Evolutionary conservation across 2,888 invertebrate genomes (phyloP).

Genomic region (Stictocephala bisonia): DNA sequence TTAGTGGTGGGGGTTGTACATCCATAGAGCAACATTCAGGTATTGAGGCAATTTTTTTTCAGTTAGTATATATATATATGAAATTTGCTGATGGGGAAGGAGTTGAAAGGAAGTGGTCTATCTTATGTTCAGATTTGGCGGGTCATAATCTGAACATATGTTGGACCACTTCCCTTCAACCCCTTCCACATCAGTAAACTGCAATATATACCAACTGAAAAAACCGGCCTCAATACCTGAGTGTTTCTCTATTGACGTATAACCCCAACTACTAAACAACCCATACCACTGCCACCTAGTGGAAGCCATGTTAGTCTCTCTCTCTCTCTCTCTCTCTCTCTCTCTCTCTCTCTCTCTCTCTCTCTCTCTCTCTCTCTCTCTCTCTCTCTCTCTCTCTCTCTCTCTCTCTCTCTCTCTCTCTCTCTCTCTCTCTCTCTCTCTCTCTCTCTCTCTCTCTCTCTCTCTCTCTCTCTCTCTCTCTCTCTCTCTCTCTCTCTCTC

Average conservation of each 20-base stretch:
- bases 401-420: constrained; percentile 8
- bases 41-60: no score
- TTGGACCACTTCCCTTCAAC: no score
- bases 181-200: constrained; percentile 7
- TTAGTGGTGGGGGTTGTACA: no score
- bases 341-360: constrained; percentile 48
- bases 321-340: constrained; percentile 37
- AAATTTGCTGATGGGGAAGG: no score
- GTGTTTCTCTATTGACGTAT: background rate
- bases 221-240: no score
- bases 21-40: no score
- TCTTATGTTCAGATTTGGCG: no score
- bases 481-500: constrained; percentile 18
- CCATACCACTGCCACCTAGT: constrained; percentile 25
- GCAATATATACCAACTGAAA: constrained; percentile 50
- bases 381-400: background rate
- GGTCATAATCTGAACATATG: no score
- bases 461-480: constrained; percentile 16
- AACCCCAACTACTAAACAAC: constrained; percentile 53
- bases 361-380: constrained; percentile 30
- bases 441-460: background rate
- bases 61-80: no score
- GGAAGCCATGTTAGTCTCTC: no score
- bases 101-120: no score
- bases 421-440: background rate